Percentiles rank a stretch among this genome's conserved stretches.
Evolutionary conservation across 2,888 invertebrate genomes (phyloP).

Genomic region (Drosophila prostipennis): DNA sequence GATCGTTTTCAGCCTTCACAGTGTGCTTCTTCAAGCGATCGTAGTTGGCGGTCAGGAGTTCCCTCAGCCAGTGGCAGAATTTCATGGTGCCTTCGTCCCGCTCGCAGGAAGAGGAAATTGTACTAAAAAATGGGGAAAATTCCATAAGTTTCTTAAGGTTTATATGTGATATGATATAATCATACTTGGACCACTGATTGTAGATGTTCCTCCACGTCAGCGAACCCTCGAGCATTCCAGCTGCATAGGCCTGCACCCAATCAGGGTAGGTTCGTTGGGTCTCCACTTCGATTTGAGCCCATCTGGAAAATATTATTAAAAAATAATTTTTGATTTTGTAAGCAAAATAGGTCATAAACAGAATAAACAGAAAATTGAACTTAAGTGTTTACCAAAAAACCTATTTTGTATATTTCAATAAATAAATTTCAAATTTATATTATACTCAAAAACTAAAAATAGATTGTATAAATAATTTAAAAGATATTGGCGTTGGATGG

Average conservation of each 20-base stretch:
- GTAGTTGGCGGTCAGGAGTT: constrained; percentile 87
- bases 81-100: constrained; percentile 82
- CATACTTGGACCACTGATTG: constrained; percentile 90
- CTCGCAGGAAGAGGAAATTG: constrained; percentile 83
- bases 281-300: constrained; percentile 92
- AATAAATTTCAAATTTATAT: too few relatives aligned
- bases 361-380: too few relatives aligned
- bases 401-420: too few relatives aligned
- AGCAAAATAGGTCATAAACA: too few relatives aligned
- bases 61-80: constrained; percentile 85
- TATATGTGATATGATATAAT: too few relatives aligned
- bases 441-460: too few relatives aligned
- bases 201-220: constrained; percentile 92
- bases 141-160: not conserved
- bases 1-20: constrained; percentile 86
- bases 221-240: constrained; percentile 93
- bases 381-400: too few relatives aligned
- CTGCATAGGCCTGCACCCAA: constrained; percentile 92
- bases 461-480: too few relatives aligned
- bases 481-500: too few relatives aligned
- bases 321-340: too few relatives aligned
- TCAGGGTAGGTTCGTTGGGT: constrained; percentile 90
- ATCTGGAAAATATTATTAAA: constrained; percentile 85
- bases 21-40: constrained; percentile 88
- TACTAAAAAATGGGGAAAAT: constrained; percentile 64